Evolutionary conservation across 2,888 invertebrate species (phyloP).

Genomic region (Athrips mouffetella): DNA sequence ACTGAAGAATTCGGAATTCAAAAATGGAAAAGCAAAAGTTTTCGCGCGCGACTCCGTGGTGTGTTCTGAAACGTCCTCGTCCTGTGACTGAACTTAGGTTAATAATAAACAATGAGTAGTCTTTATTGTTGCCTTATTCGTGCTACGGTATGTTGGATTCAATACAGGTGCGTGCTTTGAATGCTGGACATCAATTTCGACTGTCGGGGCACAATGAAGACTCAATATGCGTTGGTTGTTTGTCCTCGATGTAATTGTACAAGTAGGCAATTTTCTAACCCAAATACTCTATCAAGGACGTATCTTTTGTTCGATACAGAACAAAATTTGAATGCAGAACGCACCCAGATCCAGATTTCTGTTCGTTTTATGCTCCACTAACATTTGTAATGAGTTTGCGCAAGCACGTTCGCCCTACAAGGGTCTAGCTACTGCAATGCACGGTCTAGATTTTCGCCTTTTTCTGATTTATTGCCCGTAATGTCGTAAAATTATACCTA

Average conservation of each 20-base stretch:
- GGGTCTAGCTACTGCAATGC: not conserved
- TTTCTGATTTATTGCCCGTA: not conserved
- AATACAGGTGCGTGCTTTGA: slow-evolving; percentile 69
- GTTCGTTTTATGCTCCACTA: slow-evolving; percentile 8
- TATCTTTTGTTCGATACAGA: slow-evolving; percentile 39
- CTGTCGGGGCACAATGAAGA: slow-evolving; percentile 61
- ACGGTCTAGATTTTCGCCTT: slow-evolving; percentile 1
- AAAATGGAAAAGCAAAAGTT: slow-evolving; percentile 21
- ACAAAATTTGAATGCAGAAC: slow-evolving; percentile 35
- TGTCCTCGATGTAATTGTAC: slow-evolving; percentile 48
- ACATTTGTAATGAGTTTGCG: slow-evolving; percentile 7
- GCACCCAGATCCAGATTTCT: slow-evolving; percentile 20
- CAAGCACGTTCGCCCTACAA: slow-evolving; percentile 10
- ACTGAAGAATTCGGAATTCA: slow-evolving; percentile 14
- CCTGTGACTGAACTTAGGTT: slow-evolving; percentile 55
- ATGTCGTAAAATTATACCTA: not conserved
- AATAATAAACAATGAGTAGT: slow-evolving; percentile 54
- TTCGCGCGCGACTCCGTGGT: slow-evolving; percentile 25
- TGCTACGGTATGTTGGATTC: slow-evolving; percentile 74
- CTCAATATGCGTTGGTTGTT: slow-evolving; percentile 54
- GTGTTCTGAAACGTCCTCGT: slow-evolving; percentile 49
- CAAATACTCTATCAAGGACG: slow-evolving; percentile 68
- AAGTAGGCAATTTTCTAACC: slow-evolving; percentile 66
- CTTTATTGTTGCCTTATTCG: slow-evolving; percentile 65
- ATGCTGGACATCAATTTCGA: slow-evolving; percentile 55